A percentile compares a stretch with the other conserved stretches of the same genome.
Conservation (phyloP, 2,888 invertebrate species). For the Hydriomena furcata region DNA sequence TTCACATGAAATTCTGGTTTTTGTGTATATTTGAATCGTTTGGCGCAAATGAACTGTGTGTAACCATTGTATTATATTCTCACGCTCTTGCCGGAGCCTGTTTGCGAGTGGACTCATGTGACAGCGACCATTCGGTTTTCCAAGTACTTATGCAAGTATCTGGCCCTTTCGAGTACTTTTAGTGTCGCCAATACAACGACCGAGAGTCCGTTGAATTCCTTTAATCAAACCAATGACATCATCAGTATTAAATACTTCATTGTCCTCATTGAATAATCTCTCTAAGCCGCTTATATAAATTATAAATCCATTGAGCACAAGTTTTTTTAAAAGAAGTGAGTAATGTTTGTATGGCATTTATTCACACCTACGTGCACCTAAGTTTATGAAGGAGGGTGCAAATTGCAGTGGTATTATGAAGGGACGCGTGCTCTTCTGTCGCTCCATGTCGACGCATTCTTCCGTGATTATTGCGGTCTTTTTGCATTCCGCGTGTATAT, state of each 20-base stretch:
- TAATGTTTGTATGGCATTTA: slow-evolving; percentile 5
- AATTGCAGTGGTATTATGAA: slow-evolving; percentile 26
- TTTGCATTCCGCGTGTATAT: slow-evolving; percentile 60
- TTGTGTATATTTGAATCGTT: slow-evolving; percentile 19
- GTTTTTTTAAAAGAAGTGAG: slow-evolving; percentile 12
- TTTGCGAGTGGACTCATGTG: slow-evolving; percentile 35
- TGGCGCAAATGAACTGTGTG: slow-evolving; percentile 34
- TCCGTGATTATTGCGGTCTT: slow-evolving; percentile 65
- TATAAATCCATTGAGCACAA: slow-evolving; percentile 5
- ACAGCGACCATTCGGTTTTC: slow-evolving; percentile 35
- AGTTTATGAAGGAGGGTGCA: slow-evolving; percentile 21
- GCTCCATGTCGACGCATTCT: slow-evolving; percentile 49
- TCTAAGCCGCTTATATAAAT: slow-evolving; percentile 12
- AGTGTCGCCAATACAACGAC: slow-evolving; percentile 20
- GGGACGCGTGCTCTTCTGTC: slow-evolving; percentile 22
- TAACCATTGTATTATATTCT: slow-evolving; percentile 44
- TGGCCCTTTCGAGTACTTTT: slow-evolving; percentile 25
- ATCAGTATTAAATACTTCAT: slow-evolving; percentile 37
- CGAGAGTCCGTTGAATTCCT: slow-evolving; percentile 42
- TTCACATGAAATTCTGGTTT: slow-evolving; percentile 13
- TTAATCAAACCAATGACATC: slow-evolving; percentile 56
- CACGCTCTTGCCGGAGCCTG: slow-evolving; percentile 48
- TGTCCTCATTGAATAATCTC: slow-evolving; percentile 19
- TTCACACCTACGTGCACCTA: slow-evolving; percentile 18
- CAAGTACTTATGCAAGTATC: slow-evolving; percentile 37